phyloP scores from a whole-genome alignment of 2,113 vertebrate genomes.

The Campylomormyrus tamandua region DNA sequence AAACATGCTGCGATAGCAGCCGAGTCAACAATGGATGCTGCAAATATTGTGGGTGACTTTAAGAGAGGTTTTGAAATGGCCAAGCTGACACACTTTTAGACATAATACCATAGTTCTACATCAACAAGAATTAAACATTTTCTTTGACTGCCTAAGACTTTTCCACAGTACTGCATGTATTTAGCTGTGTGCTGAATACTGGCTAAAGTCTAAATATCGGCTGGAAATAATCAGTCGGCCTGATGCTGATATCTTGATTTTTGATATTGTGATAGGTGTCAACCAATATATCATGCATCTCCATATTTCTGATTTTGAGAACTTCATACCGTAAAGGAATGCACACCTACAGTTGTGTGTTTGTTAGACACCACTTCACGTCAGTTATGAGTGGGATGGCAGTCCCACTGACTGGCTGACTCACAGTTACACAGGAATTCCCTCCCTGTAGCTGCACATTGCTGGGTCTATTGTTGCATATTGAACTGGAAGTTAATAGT shows the following conservation, averaged over 20 bases:
- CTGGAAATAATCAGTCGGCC: not conserved
- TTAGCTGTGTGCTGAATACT: not conserved
- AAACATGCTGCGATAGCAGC: too few relatives aligned
- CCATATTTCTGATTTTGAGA: not conserved
- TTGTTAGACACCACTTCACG: not conserved
- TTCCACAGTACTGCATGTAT: not conserved
- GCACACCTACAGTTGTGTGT: not conserved
- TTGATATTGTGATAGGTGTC: not conserved
- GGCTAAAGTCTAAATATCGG: not conserved
- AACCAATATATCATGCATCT: not conserved
- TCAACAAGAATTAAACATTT: too few relatives aligned
- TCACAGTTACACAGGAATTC: not conserved
- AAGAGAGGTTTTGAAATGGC: too few relatives aligned
- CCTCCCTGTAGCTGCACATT: not conserved
- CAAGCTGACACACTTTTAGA: too few relatives aligned
- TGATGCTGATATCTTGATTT: not conserved
- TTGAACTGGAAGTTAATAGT: not conserved
- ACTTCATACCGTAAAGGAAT: not conserved
- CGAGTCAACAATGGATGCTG: too few relatives aligned
- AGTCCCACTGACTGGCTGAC: not conserved
- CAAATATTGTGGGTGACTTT: too few relatives aligned
- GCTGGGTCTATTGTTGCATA: not conserved
- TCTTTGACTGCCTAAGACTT: not conserved
- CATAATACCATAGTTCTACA: too few relatives aligned
- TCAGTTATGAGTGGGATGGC: not conserved